Evolutionary conservation across 2,113 vertebrate species (phyloP), one percentile per base, ranked within the genome.

Genomic region (Macaca mulatta): DNA sequence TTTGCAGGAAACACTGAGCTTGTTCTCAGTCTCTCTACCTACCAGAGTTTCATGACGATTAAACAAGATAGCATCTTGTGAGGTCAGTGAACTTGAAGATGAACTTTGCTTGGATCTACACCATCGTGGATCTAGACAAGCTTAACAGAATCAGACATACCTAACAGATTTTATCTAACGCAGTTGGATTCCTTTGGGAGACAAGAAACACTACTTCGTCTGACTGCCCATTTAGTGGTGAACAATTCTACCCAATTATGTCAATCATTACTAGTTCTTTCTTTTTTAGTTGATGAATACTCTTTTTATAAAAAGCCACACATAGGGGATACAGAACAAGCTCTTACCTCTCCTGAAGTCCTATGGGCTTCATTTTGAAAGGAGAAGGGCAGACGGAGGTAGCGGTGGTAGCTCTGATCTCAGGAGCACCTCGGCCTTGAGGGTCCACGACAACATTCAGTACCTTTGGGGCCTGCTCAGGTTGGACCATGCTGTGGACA

Each of bases 311-410:
- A 43, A 86, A 48, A 38, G 3, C 16, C 45, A 35, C 20, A n/a
- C 10, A 30, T 61, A 52, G 16, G 35, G 38, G 23, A 45, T 64
- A 57, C 14, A 61, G 25, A 35, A 23, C 25, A 88, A 30, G 6
- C 3, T 88, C 98, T 79, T 98, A 99, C 99, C 99, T 99, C 97
- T 99, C 99, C 90, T 99, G 99, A 8, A 99, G 99, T 78, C 99
- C 99, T 10, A 99, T 99, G 43, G 99, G 98, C 98, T 99, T 99
- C 99, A 99, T 99, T 99, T 98, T 99, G 99, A 99, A 99, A 83
- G 99, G 99, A 59, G 99, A 99, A 0, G 99, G 99, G 92, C 98
- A 99, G 94, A 98, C 98, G 85, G 99, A 98, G 45, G 98, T 80
- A 92, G 99, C 98, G 50, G 98, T 48, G 64, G 99, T 97, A 93